Conservation (phyloP, 2,113 vertebrate species). For the Dasyurus viverrinus region DNA sequence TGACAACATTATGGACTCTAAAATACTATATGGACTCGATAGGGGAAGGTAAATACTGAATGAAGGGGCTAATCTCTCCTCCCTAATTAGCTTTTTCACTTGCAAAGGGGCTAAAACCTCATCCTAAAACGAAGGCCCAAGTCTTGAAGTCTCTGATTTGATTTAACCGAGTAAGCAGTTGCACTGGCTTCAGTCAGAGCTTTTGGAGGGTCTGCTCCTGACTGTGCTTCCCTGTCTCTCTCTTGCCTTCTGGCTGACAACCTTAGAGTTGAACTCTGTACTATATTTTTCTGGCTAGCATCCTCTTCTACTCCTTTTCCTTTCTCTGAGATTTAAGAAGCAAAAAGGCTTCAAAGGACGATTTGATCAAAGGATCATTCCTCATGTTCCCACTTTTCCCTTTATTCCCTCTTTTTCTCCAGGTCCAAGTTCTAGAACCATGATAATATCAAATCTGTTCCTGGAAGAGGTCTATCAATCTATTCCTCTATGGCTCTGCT, state of each 20-base stretch:
- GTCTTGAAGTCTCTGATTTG: background rate
- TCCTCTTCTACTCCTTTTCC: background rate
- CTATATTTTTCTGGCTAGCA: background rate
- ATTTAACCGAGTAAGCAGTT: background rate
- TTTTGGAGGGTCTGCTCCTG: background rate
- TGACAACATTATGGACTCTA: background rate
- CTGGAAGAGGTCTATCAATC: background rate
- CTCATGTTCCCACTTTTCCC: background rate
- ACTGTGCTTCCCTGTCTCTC: background rate
- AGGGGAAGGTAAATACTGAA: background rate
- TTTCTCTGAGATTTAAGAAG: background rate
- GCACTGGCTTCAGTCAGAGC: background rate
- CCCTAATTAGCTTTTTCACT: background rate
- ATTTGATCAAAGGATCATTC: background rate
- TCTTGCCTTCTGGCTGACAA: background rate
- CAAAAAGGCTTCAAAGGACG: background rate
- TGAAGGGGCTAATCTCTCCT: background rate
- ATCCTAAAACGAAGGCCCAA: background rate
- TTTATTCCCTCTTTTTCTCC: background rate
- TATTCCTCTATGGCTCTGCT: background rate
- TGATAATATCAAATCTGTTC: background rate
- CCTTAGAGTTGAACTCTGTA: background rate
- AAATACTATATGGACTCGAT: background rate
- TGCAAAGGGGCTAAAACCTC: background rate
- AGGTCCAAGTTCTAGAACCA: background rate